These are phyloP conservation scores for Brotula barbata DNA, from an alignment of 2,797 vertebrate species.

Conservation along the genomic window DNA sequence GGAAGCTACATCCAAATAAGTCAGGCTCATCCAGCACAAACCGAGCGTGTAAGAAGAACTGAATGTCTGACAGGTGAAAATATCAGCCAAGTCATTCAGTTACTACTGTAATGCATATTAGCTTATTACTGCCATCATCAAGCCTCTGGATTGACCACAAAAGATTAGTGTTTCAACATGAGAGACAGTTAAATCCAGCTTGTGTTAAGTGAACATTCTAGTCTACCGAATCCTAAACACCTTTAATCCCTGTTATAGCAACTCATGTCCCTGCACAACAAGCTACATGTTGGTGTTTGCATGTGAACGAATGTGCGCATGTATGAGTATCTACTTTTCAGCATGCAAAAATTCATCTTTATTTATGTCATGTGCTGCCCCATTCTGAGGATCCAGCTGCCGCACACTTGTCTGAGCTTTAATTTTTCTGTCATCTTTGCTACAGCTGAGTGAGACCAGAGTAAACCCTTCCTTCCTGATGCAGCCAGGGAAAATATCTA, in stretches of 20 bases:
- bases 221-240: conserved; percentile 38
- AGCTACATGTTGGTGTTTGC: conserved; percentile 24
- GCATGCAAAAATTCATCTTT: conserved; percentile 13
- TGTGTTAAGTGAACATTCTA: conserved; percentile 56
- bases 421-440: conserved; percentile 11
- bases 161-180: conserved; percentile 37
- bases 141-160: conserved; percentile 54
- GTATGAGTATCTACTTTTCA: neutral
- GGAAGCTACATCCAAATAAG: conserved; percentile 54
- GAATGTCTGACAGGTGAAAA: conserved; percentile 31
- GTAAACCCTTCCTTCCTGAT: conserved; percentile 13
- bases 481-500: too few species aligned
- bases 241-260: conserved; percentile 56
- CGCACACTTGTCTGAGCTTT: conserved; percentile 21
- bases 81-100: conserved; percentile 34
- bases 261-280: conserved; percentile 42
- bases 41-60: conserved; percentile 20
- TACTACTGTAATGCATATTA: conserved; percentile 21
- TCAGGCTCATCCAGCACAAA: conserved; percentile 19
- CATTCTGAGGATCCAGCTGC: conserved; percentile 31
- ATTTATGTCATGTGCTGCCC: conserved; percentile 13
- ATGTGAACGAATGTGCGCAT: conserved; percentile 11
- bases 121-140: conserved; percentile 26
- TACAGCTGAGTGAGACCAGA: conserved; percentile 2
- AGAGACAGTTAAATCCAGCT: conserved; percentile 43